Evolutionary conservation across 2,888 invertebrate species (phyloP), one percentile per base, ranked within the genome.

Genomic region (Himalopsyche japonica): DNA sequence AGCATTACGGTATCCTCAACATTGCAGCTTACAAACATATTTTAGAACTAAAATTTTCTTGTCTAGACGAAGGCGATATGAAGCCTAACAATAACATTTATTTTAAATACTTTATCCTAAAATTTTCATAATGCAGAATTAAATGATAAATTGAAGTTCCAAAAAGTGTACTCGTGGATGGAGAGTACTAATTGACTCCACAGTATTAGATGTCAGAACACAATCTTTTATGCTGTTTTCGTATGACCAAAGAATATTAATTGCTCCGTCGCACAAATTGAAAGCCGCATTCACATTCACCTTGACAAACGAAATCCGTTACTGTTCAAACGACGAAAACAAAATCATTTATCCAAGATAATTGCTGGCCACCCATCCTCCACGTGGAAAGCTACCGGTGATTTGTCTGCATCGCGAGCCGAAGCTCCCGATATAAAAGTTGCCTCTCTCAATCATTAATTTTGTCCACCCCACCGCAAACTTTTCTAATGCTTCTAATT

Each of bases 401-500:
- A 57, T 34, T 20, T 70, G 57, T 57, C 80, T 27, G 80, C 6
- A n/a, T 80, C 48, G 48, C 49, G 57, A n/a, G 30, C 57, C 27
- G 80, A 27, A 79, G 37, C 78, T 78, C 78, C 37, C 34, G 78
- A 24, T 30, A 79, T 48, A 80, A 57, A 49, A 80, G 57, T 49
- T n/a, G 49, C 57, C 43, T 48, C 57, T 80, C 80, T 77, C 77
- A 82, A 87, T 87, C 87, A 87, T 87, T 86, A 87, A 87, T 87
- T 86, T 84, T 57, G 85, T 79, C 82, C 85, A 81, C 84, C 85
- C 86, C 84, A 84, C 84, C 85, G 86, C 87, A 84, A 87, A 87
- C 86, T 87, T 85, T 86, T 87, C 85, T 87, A 87, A 87, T 87
- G 87, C 84, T 82, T 81, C 87, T 87, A 86, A 87, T 87, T 87